phyloP scores from a whole-genome alignment of 2,888 invertebrate species.

The Ornithoptera alexandrae region DNA sequence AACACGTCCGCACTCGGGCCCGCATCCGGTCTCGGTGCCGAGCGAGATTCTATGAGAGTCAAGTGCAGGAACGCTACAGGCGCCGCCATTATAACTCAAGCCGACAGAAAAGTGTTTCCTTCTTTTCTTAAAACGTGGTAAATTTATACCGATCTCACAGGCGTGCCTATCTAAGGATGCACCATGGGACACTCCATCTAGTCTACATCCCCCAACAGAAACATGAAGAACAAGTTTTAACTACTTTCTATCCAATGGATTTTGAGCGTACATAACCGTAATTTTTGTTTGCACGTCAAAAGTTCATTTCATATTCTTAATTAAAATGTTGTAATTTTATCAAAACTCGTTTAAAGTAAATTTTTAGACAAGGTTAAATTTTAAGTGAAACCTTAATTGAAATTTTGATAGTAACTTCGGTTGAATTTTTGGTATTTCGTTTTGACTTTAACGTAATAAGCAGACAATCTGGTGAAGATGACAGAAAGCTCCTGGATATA shows the following conservation, averaged over 20 bases:
- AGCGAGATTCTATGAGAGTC: constrained; percentile 16
- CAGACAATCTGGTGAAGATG: neutral
- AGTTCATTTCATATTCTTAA: constrained; percentile 5
- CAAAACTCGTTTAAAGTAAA: neutral
- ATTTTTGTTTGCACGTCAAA: constrained; percentile 3
- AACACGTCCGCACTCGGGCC: constrained; percentile 23
- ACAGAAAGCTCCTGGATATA: too few species aligned
- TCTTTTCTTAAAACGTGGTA: constrained; percentile 37
- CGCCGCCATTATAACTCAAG: constrained; percentile 31
- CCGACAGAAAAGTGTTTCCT: constrained; percentile 36
- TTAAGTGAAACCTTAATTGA: constrained; percentile 3
- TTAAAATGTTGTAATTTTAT: neutral
- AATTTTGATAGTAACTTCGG: neutral
- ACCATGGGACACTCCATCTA: constrained; percentile 25
- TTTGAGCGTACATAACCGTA: neutral
- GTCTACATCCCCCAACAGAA: neutral
- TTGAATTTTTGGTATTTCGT: neutral
- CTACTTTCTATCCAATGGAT: constrained; percentile 1
- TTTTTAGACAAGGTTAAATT: neutral
- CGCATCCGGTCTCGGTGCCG: constrained; percentile 19
- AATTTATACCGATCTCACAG: constrained; percentile 40
- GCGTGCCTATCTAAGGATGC: constrained; percentile 37
- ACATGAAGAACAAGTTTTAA: constrained; percentile 8
- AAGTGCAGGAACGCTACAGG: constrained; percentile 20
- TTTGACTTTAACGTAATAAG: neutral